These are phyloP conservation scores for Strigamia transsilvanica DNA, from an alignment of 2,888 invertebrate genomes.

Conservation along the genomic window DNA sequence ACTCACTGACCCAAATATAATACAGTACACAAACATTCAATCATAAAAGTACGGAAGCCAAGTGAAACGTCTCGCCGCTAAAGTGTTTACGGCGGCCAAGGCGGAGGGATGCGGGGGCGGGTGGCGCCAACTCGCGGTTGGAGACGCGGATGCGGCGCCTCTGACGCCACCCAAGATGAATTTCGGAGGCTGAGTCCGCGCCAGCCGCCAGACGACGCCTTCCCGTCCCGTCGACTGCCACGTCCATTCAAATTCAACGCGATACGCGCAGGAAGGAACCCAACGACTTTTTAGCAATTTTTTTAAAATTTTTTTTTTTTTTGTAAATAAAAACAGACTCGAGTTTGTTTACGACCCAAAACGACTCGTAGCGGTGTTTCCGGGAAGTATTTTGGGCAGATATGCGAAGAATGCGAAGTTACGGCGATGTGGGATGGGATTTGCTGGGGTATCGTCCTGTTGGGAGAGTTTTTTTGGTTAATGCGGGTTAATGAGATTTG, in stretches of 20 bases:
- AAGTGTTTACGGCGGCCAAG: slow-evolving; percentile 1
- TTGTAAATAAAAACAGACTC: not conserved
- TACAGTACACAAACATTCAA: slow-evolving; percentile 26
- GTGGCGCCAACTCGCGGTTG: slow-evolving; percentile 28
- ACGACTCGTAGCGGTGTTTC: not conserved
- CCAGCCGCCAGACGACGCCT: slow-evolving; percentile 22
- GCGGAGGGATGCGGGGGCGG: not conserved
- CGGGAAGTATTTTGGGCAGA: not conserved
- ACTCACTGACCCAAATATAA: slow-evolving; percentile 16
- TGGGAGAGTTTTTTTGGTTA: not conserved
- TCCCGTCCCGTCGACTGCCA: not conserved
- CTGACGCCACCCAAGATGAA: slow-evolving; percentile 38
- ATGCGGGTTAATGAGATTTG: no score
- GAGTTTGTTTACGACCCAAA: slow-evolving; percentile 11
- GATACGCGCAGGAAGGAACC: not conserved
- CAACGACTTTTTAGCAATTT: not conserved
- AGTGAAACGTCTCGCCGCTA: slow-evolving; percentile 34
- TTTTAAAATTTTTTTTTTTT: not conserved
- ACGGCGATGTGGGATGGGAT: not conserved
- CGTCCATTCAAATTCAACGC: not conserved
- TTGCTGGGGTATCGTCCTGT: not conserved
- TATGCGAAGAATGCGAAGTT: slow-evolving; percentile 18
- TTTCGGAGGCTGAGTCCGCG: slow-evolving; percentile 18
- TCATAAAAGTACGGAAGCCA: slow-evolving; percentile 31
- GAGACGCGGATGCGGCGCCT: slow-evolving; percentile 38